A percentile compares a stretch with the other conserved stretches of the same genome.
phyloP scores from a whole-genome alignment of 2,113 vertebrate species.

The Carlito syrichta region DNA sequence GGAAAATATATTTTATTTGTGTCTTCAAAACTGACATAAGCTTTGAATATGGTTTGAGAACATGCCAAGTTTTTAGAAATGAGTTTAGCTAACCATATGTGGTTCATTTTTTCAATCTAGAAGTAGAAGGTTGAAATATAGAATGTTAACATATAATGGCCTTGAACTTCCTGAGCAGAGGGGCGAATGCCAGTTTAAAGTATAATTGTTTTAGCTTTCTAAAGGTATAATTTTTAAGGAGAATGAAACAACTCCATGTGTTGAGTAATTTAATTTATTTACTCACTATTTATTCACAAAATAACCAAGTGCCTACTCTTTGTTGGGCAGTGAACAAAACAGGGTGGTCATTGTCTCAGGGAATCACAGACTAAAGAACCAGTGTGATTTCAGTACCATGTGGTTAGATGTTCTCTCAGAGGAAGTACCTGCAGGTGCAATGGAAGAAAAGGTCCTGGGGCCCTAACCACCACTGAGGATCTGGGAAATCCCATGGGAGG shows the following conservation, averaged over 20 bases:
- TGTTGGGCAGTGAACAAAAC: not conserved
- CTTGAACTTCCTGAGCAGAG: conserved; percentile 27
- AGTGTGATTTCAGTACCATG: not conserved
- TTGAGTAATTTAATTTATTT: not conserved
- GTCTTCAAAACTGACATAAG: conserved; percentile 67
- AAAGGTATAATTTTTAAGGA: not conserved
- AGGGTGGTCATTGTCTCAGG: not conserved
- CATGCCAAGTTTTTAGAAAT: conserved; percentile 66
- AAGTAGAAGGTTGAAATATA: conserved; percentile 44
- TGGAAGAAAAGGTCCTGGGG: not conserved
- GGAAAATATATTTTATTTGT: conserved; percentile 59
- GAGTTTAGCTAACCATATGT: conserved; percentile 67
- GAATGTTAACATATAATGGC: conserved; percentile 1
- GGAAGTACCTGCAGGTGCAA: not conserved
- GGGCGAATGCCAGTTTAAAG: not conserved
- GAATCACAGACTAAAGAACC: not conserved
- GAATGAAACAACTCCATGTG: not conserved
- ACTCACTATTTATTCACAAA: not conserved
- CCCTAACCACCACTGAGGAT: not conserved
- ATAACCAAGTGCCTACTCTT: not conserved
- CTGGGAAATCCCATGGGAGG: conserved; percentile 44
- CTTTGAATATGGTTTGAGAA: conserved; percentile 61
- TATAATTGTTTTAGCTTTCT: not conserved
- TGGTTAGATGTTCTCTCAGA: not conserved
- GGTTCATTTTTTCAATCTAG: not conserved